Evolutionary conservation across 2,888 invertebrate species (phyloP), one percentile per base, ranked within the genome.

Genomic region (Aleiodes testaceus): DNA sequence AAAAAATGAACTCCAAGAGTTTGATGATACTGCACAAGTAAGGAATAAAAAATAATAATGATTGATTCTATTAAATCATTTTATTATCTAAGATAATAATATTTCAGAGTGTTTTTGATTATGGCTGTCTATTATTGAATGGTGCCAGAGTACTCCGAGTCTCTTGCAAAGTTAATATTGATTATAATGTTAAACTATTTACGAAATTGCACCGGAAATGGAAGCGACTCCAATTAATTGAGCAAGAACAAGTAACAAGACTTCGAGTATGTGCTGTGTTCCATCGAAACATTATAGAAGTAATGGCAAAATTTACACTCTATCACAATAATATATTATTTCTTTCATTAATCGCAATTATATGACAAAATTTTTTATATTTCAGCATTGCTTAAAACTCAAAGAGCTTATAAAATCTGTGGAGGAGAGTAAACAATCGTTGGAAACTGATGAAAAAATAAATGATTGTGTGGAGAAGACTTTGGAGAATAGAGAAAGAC

Each of bases 21-120:
- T 94, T 86, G 94, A 94, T 85, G 92, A 93, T 83, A 94, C 94
- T 59, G 94, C 94, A 55, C 92, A 92, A 89, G 94, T 94, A 88
- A 87, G 84, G 73, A 70, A 49, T 45, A 7, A n/a, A n/a, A n/a
- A n/a, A n/a, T n/a, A n/a, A n/a, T n/a, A n/a, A n/a, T n/a, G n/a
- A n/a, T n/a, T n/a, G n/a, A n/a, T n/a, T n/a, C n/a, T n/a, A n/a
- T n/a, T n/a, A n/a, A n/a, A n/a, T n/a, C n/a, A n/a, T n/a, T n/a
- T 9, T 1, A 36, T 36, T 36, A 36, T 9, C 36, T 36, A 2
- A 20, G n/a, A 44, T 47, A 22, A 16, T 49, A 14, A 16, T 49
- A 49, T 16, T 49, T 49, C 49, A 95, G 94, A 93, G 93, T 65
- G 94, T 94, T 16, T 94, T 92, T 85, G 93, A 94, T 78, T 95